phyloP scores from a whole-genome alignment of 2,113 vertebrate species.

The Epinephelus moara region DNA sequence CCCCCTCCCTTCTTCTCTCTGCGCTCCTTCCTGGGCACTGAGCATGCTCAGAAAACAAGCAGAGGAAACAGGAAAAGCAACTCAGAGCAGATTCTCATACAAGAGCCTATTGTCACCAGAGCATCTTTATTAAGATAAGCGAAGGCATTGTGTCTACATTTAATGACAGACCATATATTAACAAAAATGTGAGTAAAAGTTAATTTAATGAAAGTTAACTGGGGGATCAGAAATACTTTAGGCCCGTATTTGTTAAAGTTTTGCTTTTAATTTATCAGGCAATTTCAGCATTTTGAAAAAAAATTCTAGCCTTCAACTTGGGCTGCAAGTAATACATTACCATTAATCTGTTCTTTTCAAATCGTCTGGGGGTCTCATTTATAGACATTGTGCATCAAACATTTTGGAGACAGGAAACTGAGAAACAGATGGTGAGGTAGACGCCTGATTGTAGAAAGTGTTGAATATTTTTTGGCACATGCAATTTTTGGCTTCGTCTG shows the following conservation, averaged over 20 bases:
- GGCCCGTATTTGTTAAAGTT: not conserved
- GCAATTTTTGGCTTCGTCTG: too few species aligned
- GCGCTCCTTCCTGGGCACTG: constrained; percentile 14
- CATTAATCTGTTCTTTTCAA: too few species aligned
- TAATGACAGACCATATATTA: not conserved
- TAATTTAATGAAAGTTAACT: not conserved
- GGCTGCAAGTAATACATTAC: not conserved
- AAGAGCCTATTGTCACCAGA: not conserved
- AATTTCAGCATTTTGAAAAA: not conserved
- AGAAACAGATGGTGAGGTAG: too few species aligned
- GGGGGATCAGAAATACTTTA: not conserved
- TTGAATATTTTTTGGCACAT: too few species aligned
- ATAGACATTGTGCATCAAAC: too few species aligned
- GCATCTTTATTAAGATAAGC: not conserved
- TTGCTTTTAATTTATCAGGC: not conserved
- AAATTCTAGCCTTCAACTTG: not conserved
- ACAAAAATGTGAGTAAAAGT: not conserved
- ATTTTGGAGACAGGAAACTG: too few species aligned
- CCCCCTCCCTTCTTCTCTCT: not conserved
- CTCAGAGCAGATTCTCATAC: constrained; percentile 15
- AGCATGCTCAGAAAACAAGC: constrained; percentile 63
- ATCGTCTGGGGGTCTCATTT: too few species aligned
- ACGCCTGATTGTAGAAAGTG: too few species aligned
- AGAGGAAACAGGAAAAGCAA: constrained; percentile 52
- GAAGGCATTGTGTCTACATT: not conserved